A percentile compares a stretch with the other conserved stretches of the same genome.
Conservation (phyloP, 2,797 vertebrate species). For the Spinus olivaceus region DNA sequence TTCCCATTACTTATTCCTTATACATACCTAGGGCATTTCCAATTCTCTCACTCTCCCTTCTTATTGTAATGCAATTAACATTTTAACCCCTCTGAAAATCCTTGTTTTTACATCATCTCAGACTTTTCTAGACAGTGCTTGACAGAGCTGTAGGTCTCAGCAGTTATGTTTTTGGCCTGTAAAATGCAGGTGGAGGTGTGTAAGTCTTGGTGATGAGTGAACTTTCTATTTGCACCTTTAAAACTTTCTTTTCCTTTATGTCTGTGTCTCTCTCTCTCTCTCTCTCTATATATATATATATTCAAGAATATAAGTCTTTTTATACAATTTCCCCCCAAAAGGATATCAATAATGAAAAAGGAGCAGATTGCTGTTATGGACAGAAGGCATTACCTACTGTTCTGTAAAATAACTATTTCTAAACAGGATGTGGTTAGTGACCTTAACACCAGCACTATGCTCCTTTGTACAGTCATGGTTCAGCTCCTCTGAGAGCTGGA, state of each 20-base stretch:
- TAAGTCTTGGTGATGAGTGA: not conserved
- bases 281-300: too few species aligned
- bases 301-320: not conserved
- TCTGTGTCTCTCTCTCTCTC: fast-evolving
- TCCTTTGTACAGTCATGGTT: not conserved
- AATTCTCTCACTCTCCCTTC: conserved; percentile 48
- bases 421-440: not conserved
- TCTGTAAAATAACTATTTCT: not conserved
- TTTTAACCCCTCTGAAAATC: conserved; percentile 27
- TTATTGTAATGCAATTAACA: conserved; percentile 63
- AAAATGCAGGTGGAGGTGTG: not conserved
- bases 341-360: not conserved
- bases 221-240: not conserved
- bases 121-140: not conserved
- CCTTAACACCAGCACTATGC: not conserved
- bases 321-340: not conserved
- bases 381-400: not conserved
- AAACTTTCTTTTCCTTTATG: not conserved
- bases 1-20: conserved; percentile 51
- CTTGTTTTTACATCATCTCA: conserved; percentile 7
- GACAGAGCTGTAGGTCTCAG: not conserved
- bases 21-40: conserved; percentile 12
- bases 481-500: not conserved
- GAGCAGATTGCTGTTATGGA: not conserved
- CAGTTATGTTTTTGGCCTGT: not conserved